phyloP scores from a whole-genome alignment of 2,888 invertebrate genomes.

The Drosophila mimetica region DNA sequence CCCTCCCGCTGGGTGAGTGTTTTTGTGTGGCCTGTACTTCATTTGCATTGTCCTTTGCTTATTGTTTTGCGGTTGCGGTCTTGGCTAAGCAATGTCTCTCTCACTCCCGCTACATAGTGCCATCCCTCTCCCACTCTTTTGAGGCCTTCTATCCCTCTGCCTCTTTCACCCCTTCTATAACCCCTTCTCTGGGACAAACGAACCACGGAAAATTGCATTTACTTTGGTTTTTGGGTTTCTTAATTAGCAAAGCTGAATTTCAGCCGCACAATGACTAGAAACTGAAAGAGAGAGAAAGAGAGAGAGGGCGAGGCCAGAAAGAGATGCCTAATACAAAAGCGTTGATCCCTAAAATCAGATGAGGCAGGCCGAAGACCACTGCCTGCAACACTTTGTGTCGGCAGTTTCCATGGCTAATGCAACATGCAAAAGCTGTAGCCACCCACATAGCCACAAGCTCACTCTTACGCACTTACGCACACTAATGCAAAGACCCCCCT shows the following conservation, averaged over 20 bases:
- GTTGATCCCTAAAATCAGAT: constrained; percentile 43
- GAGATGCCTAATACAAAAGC: constrained; percentile 25
- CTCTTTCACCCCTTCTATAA: constrained; percentile 26
- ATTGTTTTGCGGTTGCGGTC: constrained; percentile 70
- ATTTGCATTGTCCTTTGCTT: constrained; percentile 74
- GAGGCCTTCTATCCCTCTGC: neutral
- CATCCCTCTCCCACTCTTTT: neutral
- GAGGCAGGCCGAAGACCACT: constrained; percentile 47
- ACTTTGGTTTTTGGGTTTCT: constrained; percentile 71
- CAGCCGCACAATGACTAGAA: constrained; percentile 2
- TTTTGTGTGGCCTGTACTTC: constrained; percentile 47
- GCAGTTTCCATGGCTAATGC: constrained; percentile 20
- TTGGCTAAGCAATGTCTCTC: constrained; percentile 57
- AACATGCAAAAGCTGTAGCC: constrained; percentile 16
- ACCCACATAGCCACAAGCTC: constrained; percentile 3
- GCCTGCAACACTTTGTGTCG: constrained; percentile 54
- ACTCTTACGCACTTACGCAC: constrained; percentile 12
- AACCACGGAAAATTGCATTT: constrained; percentile 70
- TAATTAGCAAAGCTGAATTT: constrained; percentile 60
- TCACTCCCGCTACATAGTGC: neutral
- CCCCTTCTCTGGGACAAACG: constrained; percentile 49
- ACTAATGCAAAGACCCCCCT: neutral
- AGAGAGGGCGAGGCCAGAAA: neutral
- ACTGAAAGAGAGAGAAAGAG: neutral
- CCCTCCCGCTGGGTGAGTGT: neutral